phyloP scores from a whole-genome alignment of 1,140 invertebrate genomes.

The Heliconius himera region DNA sequence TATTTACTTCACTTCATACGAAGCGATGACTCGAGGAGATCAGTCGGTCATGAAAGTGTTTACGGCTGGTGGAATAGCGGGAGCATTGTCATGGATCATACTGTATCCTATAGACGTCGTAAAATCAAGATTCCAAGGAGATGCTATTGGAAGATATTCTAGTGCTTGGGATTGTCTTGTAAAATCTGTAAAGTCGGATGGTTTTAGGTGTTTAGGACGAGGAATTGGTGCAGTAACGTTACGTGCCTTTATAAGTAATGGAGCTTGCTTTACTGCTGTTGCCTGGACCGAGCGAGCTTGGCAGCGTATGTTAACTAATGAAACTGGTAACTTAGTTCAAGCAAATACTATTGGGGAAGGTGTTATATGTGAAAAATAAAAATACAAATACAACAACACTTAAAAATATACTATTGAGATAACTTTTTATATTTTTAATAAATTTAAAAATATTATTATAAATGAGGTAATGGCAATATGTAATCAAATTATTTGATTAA shows the following conservation, averaged over 20 bases:
- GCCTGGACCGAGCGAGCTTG: conserved; percentile 83
- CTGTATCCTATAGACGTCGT: conserved; percentile 95
- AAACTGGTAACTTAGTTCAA: conserved; percentile 57
- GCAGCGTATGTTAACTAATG: conserved; percentile 53
- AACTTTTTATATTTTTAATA: no score
- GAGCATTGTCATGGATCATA: conserved; percentile 92
- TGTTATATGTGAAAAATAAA: conserved; percentile 66
- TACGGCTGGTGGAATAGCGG: conserved; percentile 90
- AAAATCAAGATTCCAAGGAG: conserved; percentile 93
- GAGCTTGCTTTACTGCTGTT: conserved; percentile 93
- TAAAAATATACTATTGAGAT: not conserved
- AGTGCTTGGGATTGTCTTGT: conserved; percentile 88
- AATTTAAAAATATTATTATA: no score
- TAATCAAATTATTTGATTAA: no score
- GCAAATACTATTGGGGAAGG: conserved; percentile 67
- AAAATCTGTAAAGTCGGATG: conserved; percentile 87
- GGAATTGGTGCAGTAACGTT: conserved; percentile 90
- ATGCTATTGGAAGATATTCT: conserved; percentile 84
- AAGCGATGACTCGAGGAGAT: conserved; percentile 83
- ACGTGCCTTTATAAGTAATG: conserved; percentile 96
- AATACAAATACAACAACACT: conserved; percentile 46
- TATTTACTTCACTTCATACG: conserved; percentile 85
- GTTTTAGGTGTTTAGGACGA: conserved; percentile 85
- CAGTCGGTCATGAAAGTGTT: conserved; percentile 83
- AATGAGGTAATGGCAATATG: no score